Base-by-base conservation (phyloP, 1,140 invertebrate species). In the Zaprionus vittiger region DNA sequence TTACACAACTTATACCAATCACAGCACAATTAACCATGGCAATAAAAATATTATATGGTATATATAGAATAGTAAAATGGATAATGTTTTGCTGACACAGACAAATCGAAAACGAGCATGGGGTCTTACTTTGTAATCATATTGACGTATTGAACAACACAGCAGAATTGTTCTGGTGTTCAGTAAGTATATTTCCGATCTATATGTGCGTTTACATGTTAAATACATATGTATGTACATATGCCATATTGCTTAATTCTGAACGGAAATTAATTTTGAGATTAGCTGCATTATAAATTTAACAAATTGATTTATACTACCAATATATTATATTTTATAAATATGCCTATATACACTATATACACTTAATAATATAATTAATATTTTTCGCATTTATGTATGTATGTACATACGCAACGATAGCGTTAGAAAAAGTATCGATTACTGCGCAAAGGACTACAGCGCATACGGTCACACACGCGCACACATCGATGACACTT, bases 11-110 rank as follows among this genome's bases (percentile, higher is more conserved):
- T 41, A 44, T 26, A 44, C 2, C 44, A 20, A 12, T 11, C 17
- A 20, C 44, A 47, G 17, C 17, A 20, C n/a, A 47, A 47, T 47
- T 47, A 41, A 41, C 5, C 5, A 5, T 41, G 44, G 17, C 17
- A 49, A n/a, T 61, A 17, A 26, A 9, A 28, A 61, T 12, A 61
- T 26, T 31, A 9, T 54, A 34, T 34, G 9, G 20, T 31, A 31
- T 26, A 55, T 31, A 24, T 31, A 28, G 22, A 14, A 24, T 64
- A n/a, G 41, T 44, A 5, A 54, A 9, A 24, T 17, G 31, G 5
- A 22, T 15, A 20, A 12, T 31, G 59, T 67, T 56, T 49, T 60
- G 60, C 60, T 61, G 49, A 67, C 12, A 22, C 24, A 41, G 60
- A 15, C 11, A 64, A 64, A 62, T 28, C 14, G 22, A 41, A 63